Evolutionary conservation across 2,888 invertebrate species (phyloP).

Genomic region (Atethmia centrago): DNA sequence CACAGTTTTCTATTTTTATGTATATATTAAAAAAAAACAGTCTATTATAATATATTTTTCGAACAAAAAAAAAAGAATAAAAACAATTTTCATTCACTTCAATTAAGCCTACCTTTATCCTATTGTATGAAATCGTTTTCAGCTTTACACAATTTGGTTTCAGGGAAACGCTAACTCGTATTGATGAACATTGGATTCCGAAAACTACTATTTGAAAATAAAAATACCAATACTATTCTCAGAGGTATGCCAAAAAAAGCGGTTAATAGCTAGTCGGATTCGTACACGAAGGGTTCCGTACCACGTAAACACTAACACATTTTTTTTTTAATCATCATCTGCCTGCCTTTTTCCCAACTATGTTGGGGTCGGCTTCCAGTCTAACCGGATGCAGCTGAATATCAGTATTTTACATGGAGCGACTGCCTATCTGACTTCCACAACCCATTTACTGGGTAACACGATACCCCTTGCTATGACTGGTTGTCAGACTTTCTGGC

Average conservation of each 20-base stretch:
- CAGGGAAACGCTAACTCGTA: not conserved
- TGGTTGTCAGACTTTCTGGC: no score
- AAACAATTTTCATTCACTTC: conserved; percentile 6
- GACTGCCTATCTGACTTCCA: no score
- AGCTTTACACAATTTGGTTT: conserved; percentile 27
- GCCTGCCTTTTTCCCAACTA: no score
- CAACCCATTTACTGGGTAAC: no score
- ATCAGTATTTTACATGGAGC: no score
- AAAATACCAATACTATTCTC: not conserved
- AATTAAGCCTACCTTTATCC: conserved; percentile 12
- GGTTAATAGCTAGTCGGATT: not conserved
- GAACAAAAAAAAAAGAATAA: not conserved
- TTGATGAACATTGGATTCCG: conserved; percentile 9
- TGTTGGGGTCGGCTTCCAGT: no score
- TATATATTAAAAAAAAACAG: not conserved
- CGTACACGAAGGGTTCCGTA: not conserved
- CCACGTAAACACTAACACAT: no score
- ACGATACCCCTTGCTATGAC: no score
- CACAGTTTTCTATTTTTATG: no score
- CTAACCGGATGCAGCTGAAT: no score
- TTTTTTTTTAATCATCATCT: no score
- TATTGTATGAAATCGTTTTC: conserved; percentile 15
- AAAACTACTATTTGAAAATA: conserved; percentile 20
- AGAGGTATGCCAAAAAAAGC: not conserved
- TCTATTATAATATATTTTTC: not conserved